Base-by-base conservation (phyloP, 1,140 invertebrate species). In the Papilio glaucus region DNA sequence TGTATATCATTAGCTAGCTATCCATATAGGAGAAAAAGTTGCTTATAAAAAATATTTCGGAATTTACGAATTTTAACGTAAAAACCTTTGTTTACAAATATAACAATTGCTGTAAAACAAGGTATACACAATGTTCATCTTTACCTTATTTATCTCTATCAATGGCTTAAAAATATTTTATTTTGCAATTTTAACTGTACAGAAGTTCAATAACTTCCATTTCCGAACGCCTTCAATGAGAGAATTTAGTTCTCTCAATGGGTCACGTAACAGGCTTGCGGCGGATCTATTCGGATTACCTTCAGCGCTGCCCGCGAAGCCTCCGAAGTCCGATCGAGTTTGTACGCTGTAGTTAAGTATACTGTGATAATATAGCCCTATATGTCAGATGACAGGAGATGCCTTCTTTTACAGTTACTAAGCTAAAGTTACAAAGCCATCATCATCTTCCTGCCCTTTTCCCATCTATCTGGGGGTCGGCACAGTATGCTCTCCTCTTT, bases 271-370 rank as follows among this genome's bases (percentile, higher is more conserved):
- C 49, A 57, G 49, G 49, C 49, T 57, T 57, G 49, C 21, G 49
- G 49, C 49, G 49, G 18, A 57, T 57, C 49, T 57, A 57, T 57
- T 21, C 21, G 49, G 49, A 57, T 57, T 57, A 57, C 49, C 21
- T 57, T 57, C 49, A 12, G 18, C 49, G 24, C 21, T 9, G 49
- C 49, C 49, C 49, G 49, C 49, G 49, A 57, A 57, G 18, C 49
- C 49, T 24, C 21, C 10, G 10, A 57, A 57, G 49, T 57, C 24
- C 49, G 49, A 57, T 57, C 49, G 49, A 57, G 49, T 57, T 26
- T 57, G 18, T 26, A 26, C 21, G 49, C 49, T 24, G 21, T 57
- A 12, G 49, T 24, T 24, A 26, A 26, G 6, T 57, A 57, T 24
- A 57, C 9, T 24, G 8, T 4, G 45, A 4, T 9, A 9, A 53